A percentile compares a stretch with the other conserved stretches of the same genome.
Evolutionary conservation across 2,888 invertebrate species (phyloP).

Genomic region (Listrodromus nycthemerus): DNA sequence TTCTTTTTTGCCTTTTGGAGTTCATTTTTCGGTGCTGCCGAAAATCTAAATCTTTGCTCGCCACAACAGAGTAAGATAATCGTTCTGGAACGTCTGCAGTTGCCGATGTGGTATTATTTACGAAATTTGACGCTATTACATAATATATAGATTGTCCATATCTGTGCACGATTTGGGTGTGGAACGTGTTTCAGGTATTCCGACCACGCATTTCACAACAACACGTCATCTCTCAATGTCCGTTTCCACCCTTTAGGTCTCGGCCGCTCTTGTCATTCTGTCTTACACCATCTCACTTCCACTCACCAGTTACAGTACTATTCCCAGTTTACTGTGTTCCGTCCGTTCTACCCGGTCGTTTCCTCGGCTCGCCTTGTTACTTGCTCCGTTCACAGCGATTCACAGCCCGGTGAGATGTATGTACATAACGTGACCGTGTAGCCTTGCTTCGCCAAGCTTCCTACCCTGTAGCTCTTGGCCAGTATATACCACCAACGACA

Average conservation of each 20-base stretch:
- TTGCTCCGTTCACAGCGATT: constrained; percentile 33
- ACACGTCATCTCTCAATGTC: constrained; percentile 74
- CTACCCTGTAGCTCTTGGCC: constrained; percentile 41
- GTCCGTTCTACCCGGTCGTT: constrained; percentile 1
- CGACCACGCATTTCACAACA: constrained; percentile 70
- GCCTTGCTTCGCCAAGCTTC: constrained; percentile 34
- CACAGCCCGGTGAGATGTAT: background rate
- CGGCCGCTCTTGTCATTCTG: constrained; percentile 51
- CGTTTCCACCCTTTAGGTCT: constrained; percentile 69
- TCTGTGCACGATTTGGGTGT: background rate
- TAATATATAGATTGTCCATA: background rate
- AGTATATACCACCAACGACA: constrained; percentile 29
- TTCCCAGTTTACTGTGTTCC: constrained; percentile 9
- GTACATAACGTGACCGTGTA: constrained; percentile 16
- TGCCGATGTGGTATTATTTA: background rate
- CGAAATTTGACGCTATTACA: background rate
- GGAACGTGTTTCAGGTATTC: constrained; percentile 65
- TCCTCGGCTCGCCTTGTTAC: constrained; percentile 40
- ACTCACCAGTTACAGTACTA: constrained; percentile 7
- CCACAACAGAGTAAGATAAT: background rate
- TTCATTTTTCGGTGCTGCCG: background rate
- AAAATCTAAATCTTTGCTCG: background rate
- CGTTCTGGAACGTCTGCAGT: background rate
- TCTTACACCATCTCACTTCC: constrained; percentile 56
- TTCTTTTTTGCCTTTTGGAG: background rate